Evolutionary conservation across 1,140 invertebrate genomes (phyloP).

Genomic region (Chelonus insularis): DNA sequence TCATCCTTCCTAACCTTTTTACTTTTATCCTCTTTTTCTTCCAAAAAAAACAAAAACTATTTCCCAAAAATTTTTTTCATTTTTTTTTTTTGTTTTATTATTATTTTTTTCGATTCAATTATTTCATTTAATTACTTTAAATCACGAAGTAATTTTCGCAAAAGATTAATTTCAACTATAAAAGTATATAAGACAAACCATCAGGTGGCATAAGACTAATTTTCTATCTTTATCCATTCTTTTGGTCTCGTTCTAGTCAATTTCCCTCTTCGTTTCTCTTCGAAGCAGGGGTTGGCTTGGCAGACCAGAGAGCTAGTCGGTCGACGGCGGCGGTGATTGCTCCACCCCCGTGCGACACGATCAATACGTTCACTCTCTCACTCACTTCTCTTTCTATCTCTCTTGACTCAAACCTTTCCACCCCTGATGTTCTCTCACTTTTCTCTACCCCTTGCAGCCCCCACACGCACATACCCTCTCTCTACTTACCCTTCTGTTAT

Average conservation of each 20-base stretch:
- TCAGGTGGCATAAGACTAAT: constrained; percentile 18
- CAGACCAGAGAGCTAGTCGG: constrained; percentile 46
- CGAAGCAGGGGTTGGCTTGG: constrained; percentile 40
- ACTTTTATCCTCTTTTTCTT: too few relatives aligned
- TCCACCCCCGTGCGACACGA: constrained; percentile 57
- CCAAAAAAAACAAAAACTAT: too few relatives aligned
- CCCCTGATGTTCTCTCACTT: constrained; percentile 18
- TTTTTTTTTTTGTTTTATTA: too few relatives aligned
- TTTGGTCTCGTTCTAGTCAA: constrained; percentile 5
- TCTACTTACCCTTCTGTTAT: constrained; percentile 24
- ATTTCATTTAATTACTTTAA: too few relatives aligned
- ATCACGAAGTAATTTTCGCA: neutral
- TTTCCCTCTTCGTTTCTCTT: neutral
- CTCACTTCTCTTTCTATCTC: constrained; percentile 29
- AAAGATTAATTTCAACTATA: neutral
- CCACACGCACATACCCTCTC: constrained; percentile 20
- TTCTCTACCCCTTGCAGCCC: constrained; percentile 7
- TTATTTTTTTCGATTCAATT: too few relatives aligned
- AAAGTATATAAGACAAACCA: constrained; percentile 16
- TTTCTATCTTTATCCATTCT: constrained; percentile 9
- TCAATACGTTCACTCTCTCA: constrained; percentile 51
- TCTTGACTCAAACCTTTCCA: constrained; percentile 19
- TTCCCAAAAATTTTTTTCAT: too few relatives aligned
- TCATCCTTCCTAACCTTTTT: too few relatives aligned
- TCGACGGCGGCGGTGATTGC: constrained; percentile 51